phyloP scores from a whole-genome alignment of 2,797 vertebrate species.

The Distichodus sexfasciatus region DNA sequence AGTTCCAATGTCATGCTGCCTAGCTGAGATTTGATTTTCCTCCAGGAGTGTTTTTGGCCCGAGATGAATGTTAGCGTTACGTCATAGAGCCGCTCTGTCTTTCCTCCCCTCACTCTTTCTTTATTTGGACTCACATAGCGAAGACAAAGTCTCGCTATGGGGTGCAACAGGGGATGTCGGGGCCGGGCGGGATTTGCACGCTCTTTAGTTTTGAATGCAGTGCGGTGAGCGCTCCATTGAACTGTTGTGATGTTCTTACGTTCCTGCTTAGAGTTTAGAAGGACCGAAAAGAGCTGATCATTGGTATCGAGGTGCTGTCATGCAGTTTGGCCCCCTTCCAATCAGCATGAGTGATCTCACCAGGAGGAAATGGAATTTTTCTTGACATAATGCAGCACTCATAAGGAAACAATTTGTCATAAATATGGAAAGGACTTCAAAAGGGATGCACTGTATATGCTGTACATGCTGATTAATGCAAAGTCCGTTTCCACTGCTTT shows the following conservation, averaged over 20 bases:
- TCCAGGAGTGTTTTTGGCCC: not conserved
- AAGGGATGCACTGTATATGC: conserved; percentile 28
- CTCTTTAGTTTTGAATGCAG: not conserved
- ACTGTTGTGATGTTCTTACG: conserved; percentile 1
- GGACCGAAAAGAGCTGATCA: not conserved
- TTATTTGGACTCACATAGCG: conserved; percentile 6
- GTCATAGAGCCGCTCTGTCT: conserved; percentile 63
- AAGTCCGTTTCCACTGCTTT: conserved; percentile 26
- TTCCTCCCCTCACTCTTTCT: not conserved
- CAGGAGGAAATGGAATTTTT: conserved; percentile 44
- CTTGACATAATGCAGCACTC: conserved; percentile 56
- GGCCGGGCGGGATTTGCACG: not conserved
- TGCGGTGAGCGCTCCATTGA: not conserved
- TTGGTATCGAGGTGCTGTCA: not conserved
- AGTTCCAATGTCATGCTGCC: not conserved
- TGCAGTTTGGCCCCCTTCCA: not conserved
- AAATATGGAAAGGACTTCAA: conserved; percentile 42
- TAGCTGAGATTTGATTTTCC: not conserved
- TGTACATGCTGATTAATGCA: conserved; percentile 33
- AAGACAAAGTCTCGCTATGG: not conserved
- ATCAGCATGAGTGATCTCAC: conserved; percentile 31
- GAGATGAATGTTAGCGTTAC: conserved; percentile 58
- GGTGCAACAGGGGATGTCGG: not conserved
- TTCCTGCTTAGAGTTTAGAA: conserved; percentile 7
- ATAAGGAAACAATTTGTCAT: conserved; percentile 44